These are phyloP conservation scores for Drosophila arawakana DNA, from an alignment of 1,140 invertebrate genomes.

Conservation along the genomic window DNA sequence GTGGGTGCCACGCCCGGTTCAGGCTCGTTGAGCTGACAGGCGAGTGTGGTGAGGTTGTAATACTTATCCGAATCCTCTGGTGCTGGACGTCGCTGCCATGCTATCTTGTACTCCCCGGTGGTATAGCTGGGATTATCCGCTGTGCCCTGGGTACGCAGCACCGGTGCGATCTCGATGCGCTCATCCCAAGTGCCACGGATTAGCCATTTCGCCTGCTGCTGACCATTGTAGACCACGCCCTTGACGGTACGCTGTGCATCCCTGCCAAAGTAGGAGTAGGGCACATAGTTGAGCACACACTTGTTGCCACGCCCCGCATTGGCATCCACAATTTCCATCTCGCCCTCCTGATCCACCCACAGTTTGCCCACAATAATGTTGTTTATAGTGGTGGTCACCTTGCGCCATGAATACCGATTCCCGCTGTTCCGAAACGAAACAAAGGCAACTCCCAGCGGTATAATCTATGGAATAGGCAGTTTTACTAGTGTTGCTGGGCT, in stretches of 20 bases:
- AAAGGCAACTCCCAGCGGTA: constrained; percentile 95
- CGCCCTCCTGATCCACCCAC: constrained; percentile 99
- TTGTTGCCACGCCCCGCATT: constrained; percentile 95
- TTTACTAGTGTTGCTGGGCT: too few relatives aligned
- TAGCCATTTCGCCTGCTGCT: constrained; percentile 88
- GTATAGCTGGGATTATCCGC: constrained; percentile 95
- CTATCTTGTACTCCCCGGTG: constrained; percentile 92
- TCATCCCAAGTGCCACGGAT: constrained; percentile 98
- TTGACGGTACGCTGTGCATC: constrained; percentile 96
- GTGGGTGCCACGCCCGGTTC: constrained; percentile 98
- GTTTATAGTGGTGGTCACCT: constrained; percentile 99
- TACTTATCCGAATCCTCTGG: constrained; percentile 90
- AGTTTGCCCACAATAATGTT: constrained; percentile 99
- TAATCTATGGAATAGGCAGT: constrained; percentile 85
- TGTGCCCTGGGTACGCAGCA: constrained; percentile 90
- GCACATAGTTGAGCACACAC: constrained; percentile 97
- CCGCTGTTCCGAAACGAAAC: constrained; percentile 90
- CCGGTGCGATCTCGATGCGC: constrained; percentile 96
- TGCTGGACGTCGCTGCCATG: constrained; percentile 94
- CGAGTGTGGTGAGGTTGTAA: constrained; percentile 97
- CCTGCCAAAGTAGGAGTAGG: constrained; percentile 98
- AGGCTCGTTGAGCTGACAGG: constrained; percentile 97
- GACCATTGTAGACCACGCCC: constrained; percentile 89
- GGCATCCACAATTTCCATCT: constrained; percentile 96
- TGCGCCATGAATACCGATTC: constrained; percentile 98